Conservation (phyloP, 2,797 vertebrate genomes). For the Microchirus variegatus region DNA sequence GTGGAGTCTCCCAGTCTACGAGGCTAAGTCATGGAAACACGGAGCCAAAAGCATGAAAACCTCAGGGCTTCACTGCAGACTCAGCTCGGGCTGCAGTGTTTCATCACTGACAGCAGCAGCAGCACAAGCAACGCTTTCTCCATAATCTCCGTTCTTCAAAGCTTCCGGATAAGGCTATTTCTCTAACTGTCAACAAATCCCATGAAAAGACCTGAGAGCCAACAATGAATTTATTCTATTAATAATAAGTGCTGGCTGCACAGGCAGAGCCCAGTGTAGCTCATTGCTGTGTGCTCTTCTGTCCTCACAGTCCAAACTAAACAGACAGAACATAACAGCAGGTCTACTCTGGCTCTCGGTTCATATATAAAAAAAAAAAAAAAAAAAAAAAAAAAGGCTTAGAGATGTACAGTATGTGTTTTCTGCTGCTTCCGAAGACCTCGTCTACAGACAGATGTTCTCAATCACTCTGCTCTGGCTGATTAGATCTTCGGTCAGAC, state of each 20-base stretch:
- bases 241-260: neutral
- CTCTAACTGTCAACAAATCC: slow-evolving; percentile 11
- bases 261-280: neutral
- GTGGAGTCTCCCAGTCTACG: slow-evolving; percentile 60
- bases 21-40: slow-evolving; percentile 56
- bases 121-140: slow-evolving; percentile 13
- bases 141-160: slow-evolving; percentile 28
- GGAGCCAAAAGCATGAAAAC: slow-evolving; percentile 50
- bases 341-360: neutral
- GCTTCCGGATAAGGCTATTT: slow-evolving; percentile 8
- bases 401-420: neutral
- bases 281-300: neutral
- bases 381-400: neutral
- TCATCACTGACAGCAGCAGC: slow-evolving; percentile 30
- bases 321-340: neutral
- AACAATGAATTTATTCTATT: slow-evolving; percentile 14
- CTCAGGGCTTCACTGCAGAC: slow-evolving; percentile 34
- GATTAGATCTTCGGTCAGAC: neutral
- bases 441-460: slow-evolving; percentile 5
- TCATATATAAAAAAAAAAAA: neutral
- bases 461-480: neutral
- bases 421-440: neutral
- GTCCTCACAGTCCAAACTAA: neutral
- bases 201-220: neutral
- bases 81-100: slow-evolving; percentile 28